Percentiles rank a stretch among this genome's conserved stretches.
Evolutionary conservation across 2,888 invertebrate species (phyloP).

Genomic region (Rhorus exstirpatorius): DNA sequence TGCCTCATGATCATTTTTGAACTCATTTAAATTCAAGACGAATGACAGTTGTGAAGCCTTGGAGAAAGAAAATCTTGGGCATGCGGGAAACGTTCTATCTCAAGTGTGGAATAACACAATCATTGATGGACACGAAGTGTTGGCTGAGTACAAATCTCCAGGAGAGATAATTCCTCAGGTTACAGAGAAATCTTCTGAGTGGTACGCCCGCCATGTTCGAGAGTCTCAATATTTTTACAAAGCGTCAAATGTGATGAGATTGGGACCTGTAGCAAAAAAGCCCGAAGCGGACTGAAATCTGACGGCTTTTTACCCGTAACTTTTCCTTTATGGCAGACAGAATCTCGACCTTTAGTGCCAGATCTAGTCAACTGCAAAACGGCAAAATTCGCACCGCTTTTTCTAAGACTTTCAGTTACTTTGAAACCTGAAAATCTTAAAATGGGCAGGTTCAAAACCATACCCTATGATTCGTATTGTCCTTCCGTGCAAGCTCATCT

Average conservation of each 20-base stretch:
- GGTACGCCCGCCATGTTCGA: slow-evolving; percentile 50
- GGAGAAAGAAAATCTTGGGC: neutral
- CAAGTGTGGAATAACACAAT: slow-evolving; percentile 61
- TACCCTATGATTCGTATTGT: slow-evolving; percentile 34
- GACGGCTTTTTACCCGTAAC: slow-evolving; percentile 39
- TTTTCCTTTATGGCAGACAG: slow-evolving; percentile 37
- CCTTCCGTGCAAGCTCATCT: slow-evolving; percentile 16
- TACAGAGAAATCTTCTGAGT: slow-evolving; percentile 18
- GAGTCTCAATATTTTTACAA: slow-evolving; percentile 63
- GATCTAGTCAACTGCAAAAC: slow-evolving; percentile 25
- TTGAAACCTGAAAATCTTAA: slow-evolving; percentile 20
- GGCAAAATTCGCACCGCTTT: slow-evolving; percentile 27
- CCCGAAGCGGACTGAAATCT: slow-evolving; percentile 25
- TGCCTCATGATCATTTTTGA: too few species aligned
- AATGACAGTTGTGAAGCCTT: too few species aligned
- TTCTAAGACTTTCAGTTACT: slow-evolving; percentile 27
- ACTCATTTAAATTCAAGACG: too few species aligned
- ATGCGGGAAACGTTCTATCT: slow-evolving; percentile 41
- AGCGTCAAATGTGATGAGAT: slow-evolving; percentile 51
- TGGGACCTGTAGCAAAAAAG: slow-evolving; percentile 36
- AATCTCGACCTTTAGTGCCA: slow-evolving; percentile 24
- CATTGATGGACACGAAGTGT: slow-evolving; percentile 61
- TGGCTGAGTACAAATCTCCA: slow-evolving; percentile 42
- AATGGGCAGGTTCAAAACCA: slow-evolving; percentile 7
- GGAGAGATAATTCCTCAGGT: neutral